These are phyloP conservation scores for Drosophila orena DNA, from an alignment of 1,140 invertebrate genomes.

Conservation along the genomic window DNA sequence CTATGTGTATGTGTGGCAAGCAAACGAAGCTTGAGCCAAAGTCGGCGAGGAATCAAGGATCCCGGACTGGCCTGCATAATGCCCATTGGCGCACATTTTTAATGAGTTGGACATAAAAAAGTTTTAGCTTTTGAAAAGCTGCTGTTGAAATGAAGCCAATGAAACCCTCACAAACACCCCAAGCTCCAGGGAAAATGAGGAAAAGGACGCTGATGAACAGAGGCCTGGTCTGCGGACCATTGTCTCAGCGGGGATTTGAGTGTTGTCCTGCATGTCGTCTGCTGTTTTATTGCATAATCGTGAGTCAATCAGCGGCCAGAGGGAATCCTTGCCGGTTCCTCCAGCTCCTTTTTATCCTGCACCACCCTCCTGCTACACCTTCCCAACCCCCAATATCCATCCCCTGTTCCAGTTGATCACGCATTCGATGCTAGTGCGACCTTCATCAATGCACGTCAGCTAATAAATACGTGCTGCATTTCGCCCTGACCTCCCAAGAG, in stretches of 20 bases:
- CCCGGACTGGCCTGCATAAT: constrained; percentile 45
- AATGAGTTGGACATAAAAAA: constrained; percentile 84
- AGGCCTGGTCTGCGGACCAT: constrained; percentile 29
- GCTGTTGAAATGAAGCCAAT: constrained; percentile 76
- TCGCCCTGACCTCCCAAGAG: constrained; percentile 7
- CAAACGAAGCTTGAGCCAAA: constrained; percentile 29
- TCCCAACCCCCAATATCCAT: neutral
- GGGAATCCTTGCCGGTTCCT: constrained; percentile 14
- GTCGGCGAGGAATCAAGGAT: constrained; percentile 22
- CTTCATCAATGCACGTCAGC: constrained; percentile 81
- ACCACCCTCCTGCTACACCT: too few species aligned
- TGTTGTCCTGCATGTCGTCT: constrained; percentile 65
- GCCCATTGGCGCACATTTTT: constrained; percentile 80
- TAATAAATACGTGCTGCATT: constrained; percentile 80
- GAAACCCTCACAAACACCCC: constrained; percentile 46
- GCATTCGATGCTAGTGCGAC: constrained; percentile 40
- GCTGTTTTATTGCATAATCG: constrained; percentile 82
- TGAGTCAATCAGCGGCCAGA: constrained; percentile 75
- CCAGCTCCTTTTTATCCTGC: neutral
- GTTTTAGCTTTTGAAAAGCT: constrained; percentile 79
- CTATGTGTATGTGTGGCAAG: constrained; percentile 30
- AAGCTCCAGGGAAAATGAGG: neutral
- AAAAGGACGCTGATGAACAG: neutral
- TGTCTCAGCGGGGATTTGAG: constrained; percentile 53
- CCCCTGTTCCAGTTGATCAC: constrained; percentile 29